These are phyloP conservation scores for Eriosoma lanigerum DNA, from an alignment of 1,140 invertebrate species.

Conservation along the genomic window DNA sequence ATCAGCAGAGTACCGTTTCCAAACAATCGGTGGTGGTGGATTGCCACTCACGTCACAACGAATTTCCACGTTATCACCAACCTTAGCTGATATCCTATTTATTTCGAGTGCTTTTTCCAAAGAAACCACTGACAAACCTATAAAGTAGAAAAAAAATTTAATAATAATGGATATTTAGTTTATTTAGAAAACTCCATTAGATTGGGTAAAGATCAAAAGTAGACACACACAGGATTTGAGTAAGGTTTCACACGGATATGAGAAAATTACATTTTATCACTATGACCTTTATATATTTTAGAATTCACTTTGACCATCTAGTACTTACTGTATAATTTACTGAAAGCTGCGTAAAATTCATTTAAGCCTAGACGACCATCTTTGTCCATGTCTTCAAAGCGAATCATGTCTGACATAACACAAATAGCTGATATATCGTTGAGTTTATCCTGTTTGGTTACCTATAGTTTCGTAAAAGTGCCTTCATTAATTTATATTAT, in stretches of 20 bases:
- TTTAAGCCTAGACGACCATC: conserved; percentile 70
- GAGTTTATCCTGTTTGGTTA: conserved; percentile 67
- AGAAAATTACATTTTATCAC: not conserved
- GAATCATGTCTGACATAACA: conserved; percentile 69
- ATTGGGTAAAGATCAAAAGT: not conserved
- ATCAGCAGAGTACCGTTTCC: conserved; percentile 71
- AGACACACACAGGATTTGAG: not conserved
- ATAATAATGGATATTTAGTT: not conserved
- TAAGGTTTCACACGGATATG: not conserved
- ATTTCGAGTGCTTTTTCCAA: conserved; percentile 74
- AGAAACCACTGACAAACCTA: conserved; percentile 73
- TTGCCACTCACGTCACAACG: conserved; percentile 76
- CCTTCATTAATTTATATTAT: not conserved
- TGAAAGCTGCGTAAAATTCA: conserved; percentile 77
- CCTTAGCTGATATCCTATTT: conserved; percentile 68
- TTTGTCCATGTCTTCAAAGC: conserved; percentile 70
- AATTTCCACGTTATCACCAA: conserved; percentile 78
- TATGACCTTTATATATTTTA: not conserved
- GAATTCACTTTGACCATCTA: not conserved
- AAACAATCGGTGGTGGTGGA: conserved; percentile 71
- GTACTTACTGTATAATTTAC: conserved; percentile 72
- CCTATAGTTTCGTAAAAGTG: conserved; percentile 57
- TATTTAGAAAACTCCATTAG: not conserved
- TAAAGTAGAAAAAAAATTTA: not conserved
- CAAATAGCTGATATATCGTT: conserved; percentile 69